These are phyloP conservation scores for Anolis carolinensis DNA, from an alignment of 2,113 vertebrate species.

Conservation along the genomic window DNA sequence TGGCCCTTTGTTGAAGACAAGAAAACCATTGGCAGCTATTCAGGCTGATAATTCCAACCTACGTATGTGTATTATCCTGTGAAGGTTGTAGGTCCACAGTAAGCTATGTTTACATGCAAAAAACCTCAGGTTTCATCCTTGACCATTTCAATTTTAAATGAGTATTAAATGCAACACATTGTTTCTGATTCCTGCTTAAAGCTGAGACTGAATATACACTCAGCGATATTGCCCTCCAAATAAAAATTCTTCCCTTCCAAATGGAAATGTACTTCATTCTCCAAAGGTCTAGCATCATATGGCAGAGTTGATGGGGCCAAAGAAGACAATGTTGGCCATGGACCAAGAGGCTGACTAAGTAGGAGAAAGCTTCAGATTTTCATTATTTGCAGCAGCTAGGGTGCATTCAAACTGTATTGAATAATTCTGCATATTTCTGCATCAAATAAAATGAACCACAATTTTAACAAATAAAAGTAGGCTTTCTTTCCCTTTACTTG, in stretches of 20 bases:
- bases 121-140: neutral
- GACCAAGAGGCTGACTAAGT: neutral
- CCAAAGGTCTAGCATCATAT: too few species aligned
- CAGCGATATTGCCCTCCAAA: too few species aligned
- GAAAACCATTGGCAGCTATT: neutral
- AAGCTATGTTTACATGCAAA: neutral
- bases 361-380: neutral
- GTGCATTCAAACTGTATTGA: neutral
- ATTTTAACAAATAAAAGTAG: constrained; percentile 23
- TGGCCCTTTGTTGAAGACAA: neutral
- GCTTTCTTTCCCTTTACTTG: constrained; percentile 54
- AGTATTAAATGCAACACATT: neutral
- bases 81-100: neutral
- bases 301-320: too few species aligned
- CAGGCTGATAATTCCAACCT: neutral
- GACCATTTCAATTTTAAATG: neutral
- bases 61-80: neutral
- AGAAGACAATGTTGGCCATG: neutral
- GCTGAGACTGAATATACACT: too few species aligned
- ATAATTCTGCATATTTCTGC: constrained; percentile 53
- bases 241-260: too few species aligned
- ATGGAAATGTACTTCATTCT: too few species aligned
- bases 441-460: constrained; percentile 51
- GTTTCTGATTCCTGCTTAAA: neutral
- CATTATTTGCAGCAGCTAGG: constrained; percentile 17